Base-by-base conservation (phyloP, 2,888 invertebrate species). In the Hydropsyche betteni region DNA sequence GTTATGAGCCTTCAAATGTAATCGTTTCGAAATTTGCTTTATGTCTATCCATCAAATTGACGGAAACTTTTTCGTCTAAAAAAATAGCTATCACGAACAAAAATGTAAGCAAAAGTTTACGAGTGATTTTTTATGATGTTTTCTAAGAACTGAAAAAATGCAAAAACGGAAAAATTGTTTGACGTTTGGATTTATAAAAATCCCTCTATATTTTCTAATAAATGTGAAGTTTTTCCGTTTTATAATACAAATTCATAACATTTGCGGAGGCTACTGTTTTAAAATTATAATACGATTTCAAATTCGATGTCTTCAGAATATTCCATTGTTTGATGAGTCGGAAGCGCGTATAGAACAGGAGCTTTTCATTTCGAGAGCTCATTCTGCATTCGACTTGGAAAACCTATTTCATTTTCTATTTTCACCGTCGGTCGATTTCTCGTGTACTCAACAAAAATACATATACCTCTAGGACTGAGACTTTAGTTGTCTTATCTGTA, bases 321-420 rank as follows among this genome's bases (percentile, higher is more conserved):
- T 64, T 36, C n/a, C 64, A 36, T 64, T 36, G 64, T 64, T 36
- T 36, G 64, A 64, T 64, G 58, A 58, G 58, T 58, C 58, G 58
- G 58, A 58, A 58, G 14, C 58, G 8, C 58, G 34, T 10, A 64
- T 34, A 64, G 64, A 64, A 64, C 24, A 24, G 58, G 12, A 34
- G 64, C 64, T 64, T 34, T 64, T 64, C 64, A 64, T 64, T 64
- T 34, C 33, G n/a, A 64, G 64, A 64, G 64, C 64, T 64, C 64
- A 64, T 64, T 64, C 36, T 36, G 64, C 24, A 64, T 64, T 64
- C 64, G 64, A 64, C n/a, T 33, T 64, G 64, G 64, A 64, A 64
- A 64, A 64, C 64, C 64, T 64, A 64, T 64, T 64, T 64, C 64
- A 64, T 64, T 64, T 64, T 64, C 64, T 64, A 64, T 64, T 64